These are phyloP conservation scores for Lepidotrigona ventralis DNA, from an alignment of 1,140 invertebrate species.

Conservation along the genomic window DNA sequence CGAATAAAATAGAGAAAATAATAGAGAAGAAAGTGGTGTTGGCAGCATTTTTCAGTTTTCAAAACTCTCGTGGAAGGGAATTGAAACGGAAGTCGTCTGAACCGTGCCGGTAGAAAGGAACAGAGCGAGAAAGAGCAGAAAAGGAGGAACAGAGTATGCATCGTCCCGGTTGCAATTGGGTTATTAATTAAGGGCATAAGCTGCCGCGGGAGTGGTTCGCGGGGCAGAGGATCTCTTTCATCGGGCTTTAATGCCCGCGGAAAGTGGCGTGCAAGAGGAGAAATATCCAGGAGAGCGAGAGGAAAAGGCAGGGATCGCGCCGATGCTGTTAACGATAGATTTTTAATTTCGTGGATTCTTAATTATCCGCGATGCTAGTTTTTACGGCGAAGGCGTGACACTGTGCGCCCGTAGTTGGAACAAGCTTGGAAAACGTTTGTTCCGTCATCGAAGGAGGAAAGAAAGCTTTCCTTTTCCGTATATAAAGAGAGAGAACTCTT, in stretches of 20 bases:
- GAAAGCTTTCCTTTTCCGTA: too few species aligned
- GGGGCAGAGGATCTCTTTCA: slow-evolving; percentile 41
- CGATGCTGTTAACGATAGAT: slow-evolving; percentile 59
- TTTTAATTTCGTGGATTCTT: slow-evolving; percentile 70
- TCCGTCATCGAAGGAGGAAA: slow-evolving; percentile 1
- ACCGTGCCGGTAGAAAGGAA: too few species aligned
- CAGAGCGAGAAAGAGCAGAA: not conserved
- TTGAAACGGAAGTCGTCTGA: not conserved
- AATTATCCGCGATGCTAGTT: slow-evolving; percentile 66
- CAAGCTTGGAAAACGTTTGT: slow-evolving; percentile 49
- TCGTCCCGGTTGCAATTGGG: slow-evolving; percentile 32
- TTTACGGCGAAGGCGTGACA: slow-evolving; percentile 64
- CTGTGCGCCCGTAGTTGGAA: slow-evolving; percentile 65
- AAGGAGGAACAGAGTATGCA: slow-evolving; percentile 17
- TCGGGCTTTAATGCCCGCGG: slow-evolving; percentile 44
- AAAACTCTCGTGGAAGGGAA: not conserved
- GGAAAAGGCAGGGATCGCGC: slow-evolving; percentile 11
- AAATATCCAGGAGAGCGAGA: slow-evolving; percentile 20
- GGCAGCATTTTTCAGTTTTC: too few species aligned
- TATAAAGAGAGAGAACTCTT: too few species aligned
- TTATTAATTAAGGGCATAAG: slow-evolving; percentile 53
- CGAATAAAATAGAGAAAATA: too few species aligned
- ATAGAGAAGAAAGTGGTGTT: too few species aligned
- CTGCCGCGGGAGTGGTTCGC: slow-evolving; percentile 24
- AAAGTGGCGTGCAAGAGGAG: slow-evolving; percentile 12